phyloP scores from a whole-genome alignment of 2,797 vertebrate genomes.

The Melanotaenia trifasciata region DNA sequence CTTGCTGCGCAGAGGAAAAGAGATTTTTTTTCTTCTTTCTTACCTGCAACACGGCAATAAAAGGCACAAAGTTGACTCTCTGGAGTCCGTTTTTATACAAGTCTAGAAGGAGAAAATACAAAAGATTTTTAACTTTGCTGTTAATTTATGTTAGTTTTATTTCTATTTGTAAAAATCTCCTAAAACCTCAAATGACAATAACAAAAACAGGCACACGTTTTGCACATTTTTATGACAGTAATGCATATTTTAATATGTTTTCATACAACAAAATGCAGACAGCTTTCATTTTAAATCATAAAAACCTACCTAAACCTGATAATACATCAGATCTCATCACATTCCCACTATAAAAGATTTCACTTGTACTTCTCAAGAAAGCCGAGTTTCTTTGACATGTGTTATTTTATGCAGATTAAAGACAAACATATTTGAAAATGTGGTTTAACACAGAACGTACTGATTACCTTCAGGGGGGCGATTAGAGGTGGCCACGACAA shows the following conservation, averaged over 20 bases:
- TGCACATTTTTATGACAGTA: too few relatives aligned
- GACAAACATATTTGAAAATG: neutral
- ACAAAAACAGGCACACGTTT: too few relatives aligned
- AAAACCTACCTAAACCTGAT: too few relatives aligned
- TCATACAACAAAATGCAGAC: too few relatives aligned
- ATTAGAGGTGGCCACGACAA: slow-evolving; percentile 97
- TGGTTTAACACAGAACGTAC: neutral
- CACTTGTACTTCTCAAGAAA: too few relatives aligned
- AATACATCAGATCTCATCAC: too few relatives aligned
- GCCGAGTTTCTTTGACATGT: too few relatives aligned
- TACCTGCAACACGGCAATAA: slow-evolving; percentile 96
- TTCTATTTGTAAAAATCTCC: neutral
- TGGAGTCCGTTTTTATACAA: slow-evolving; percentile 99
- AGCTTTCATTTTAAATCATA: too few relatives aligned
- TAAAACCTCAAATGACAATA: too few relatives aligned
- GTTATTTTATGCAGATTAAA: neutral
- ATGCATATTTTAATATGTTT: too few relatives aligned
- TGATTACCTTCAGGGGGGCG: slow-evolving; percentile 89
- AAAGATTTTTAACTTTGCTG: neutral
- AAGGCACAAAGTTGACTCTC: slow-evolving; percentile 97
- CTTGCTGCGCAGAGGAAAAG: fast-evolving
- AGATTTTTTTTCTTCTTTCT: slow-evolving; percentile 25
- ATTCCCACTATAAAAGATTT: too few relatives aligned
- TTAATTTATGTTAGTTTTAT: slow-evolving; percentile 13
- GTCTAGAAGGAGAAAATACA: slow-evolving; percentile 77